Percentiles rank a stretch among this genome's conserved stretches.
phyloP scores from a whole-genome alignment of 2,888 invertebrate genomes.

The Drosophila koepferae region DNA sequence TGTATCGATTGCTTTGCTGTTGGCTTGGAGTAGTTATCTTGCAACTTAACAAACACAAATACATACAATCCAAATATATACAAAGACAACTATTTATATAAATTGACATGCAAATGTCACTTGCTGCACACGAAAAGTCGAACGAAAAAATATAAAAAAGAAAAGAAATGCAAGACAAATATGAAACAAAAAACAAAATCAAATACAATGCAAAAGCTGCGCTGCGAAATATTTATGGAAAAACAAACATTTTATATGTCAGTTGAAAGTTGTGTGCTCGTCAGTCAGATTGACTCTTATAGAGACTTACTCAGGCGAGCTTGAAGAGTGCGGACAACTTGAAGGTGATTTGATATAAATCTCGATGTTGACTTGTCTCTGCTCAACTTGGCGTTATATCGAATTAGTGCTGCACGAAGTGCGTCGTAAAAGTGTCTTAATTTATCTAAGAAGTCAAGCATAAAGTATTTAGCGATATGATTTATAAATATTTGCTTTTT shows the following conservation, averaged over 20 bases:
- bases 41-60: conserved; percentile 22
- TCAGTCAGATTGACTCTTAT: conserved; percentile 2
- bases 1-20: neutral
- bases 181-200: neutral
- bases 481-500: neutral
- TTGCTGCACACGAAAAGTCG: conserved; percentile 18
- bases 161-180: neutral
- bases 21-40: conserved; percentile 6
- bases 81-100: conserved; percentile 9
- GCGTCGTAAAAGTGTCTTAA: neutral
- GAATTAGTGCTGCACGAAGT: conserved; percentile 1
- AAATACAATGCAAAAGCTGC: neutral
- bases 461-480: neutral
- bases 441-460: neutral
- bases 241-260: conserved; percentile 7
- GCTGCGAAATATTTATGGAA: conserved; percentile 15
- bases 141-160: neutral
- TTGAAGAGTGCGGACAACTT: conserved; percentile 13
- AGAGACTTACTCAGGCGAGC: conserved; percentile 20
- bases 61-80: conserved; percentile 7
- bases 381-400: neutral
- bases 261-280: conserved; percentile 13
- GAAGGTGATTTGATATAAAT: conserved; percentile 22
- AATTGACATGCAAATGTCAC: conserved; percentile 32
- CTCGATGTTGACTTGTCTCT: conserved; percentile 10